These are phyloP conservation scores for Parnassius glacialis DNA, from an alignment of 2,888 invertebrate species.

Conservation along the genomic window DNA sequence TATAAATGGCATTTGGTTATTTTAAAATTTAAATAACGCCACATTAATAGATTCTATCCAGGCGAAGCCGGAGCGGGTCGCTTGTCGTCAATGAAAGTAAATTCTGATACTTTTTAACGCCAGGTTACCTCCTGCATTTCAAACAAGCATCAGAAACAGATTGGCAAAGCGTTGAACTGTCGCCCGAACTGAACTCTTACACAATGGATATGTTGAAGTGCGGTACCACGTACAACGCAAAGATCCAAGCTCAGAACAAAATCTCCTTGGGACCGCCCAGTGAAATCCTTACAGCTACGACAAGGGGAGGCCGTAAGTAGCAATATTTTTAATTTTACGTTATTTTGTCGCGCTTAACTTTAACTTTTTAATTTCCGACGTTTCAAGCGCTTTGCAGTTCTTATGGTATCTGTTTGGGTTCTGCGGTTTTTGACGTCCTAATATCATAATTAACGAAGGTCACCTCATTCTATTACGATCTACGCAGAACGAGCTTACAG, in stretches of 20 bases:
- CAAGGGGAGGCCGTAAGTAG: conserved; percentile 86
- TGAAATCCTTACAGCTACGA: conserved; percentile 83
- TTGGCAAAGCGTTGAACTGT: conserved; percentile 87
- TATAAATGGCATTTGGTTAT: too few relatives aligned
- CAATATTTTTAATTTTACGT: neutral
- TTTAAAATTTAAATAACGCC: too few relatives aligned
- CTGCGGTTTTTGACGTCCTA: too few relatives aligned
- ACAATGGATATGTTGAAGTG: conserved; percentile 87
- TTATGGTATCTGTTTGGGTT: too few relatives aligned
- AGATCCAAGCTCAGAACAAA: conserved; percentile 87
- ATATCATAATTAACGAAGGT: too few relatives aligned
- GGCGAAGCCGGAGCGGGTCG: too few relatives aligned
- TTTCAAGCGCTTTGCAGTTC: too few relatives aligned
- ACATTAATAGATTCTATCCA: too few relatives aligned
- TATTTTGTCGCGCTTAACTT: neutral
- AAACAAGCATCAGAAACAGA: conserved; percentile 84
- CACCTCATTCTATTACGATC: too few relatives aligned
- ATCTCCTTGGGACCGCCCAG: conserved; percentile 88
- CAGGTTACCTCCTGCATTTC: conserved; percentile 86
- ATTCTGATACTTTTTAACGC: neutral
- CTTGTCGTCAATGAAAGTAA: too few relatives aligned
- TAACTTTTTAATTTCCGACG: too few relatives aligned
- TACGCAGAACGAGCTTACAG: too few relatives aligned
- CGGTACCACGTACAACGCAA: conserved; percentile 88
- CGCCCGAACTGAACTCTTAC: conserved; percentile 87